phyloP scores from a whole-genome alignment of 2,888 invertebrate species.

The Oligia latruncula region DNA sequence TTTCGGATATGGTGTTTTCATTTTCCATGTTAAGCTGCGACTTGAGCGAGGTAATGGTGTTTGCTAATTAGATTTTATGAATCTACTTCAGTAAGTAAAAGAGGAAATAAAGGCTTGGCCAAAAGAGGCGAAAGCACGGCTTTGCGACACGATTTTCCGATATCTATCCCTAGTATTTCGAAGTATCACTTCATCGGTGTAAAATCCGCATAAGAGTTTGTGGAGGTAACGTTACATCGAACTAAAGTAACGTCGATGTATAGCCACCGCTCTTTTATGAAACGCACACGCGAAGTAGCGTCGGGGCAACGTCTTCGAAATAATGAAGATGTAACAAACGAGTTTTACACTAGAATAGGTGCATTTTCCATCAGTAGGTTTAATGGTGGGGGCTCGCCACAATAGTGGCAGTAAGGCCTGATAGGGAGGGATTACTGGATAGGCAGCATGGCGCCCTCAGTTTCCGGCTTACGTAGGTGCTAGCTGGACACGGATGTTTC shows the following conservation, averaged over 20 bases:
- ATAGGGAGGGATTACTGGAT: too few species aligned
- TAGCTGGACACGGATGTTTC: too few species aligned
- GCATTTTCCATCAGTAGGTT: neutral
- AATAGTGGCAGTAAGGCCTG: too few species aligned
- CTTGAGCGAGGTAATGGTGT: neutral
- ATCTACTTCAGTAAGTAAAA: neutral
- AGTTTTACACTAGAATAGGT: neutral
- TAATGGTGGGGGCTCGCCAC: too few species aligned
- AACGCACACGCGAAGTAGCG: too few species aligned
- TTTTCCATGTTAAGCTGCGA: conserved; percentile 4
- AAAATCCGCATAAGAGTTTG: neutral
- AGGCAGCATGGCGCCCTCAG: too few species aligned
- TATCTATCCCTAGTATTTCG: neutral
- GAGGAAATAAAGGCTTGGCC: neutral
- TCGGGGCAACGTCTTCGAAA: neutral
- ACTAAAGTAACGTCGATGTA: neutral
- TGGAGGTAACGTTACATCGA: neutral
- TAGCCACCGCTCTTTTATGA: too few species aligned
- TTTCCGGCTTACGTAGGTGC: too few species aligned
- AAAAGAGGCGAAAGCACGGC: neutral
- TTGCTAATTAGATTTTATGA: conserved; percentile 12
- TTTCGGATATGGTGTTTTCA: conserved; percentile 14
- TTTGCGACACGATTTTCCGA: neutral
- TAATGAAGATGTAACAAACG: neutral
- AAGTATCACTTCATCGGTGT: neutral